Evolutionary conservation across 2,113 vertebrate species (phyloP).

Genomic region (Oplegnathus fasciatus): DNA sequence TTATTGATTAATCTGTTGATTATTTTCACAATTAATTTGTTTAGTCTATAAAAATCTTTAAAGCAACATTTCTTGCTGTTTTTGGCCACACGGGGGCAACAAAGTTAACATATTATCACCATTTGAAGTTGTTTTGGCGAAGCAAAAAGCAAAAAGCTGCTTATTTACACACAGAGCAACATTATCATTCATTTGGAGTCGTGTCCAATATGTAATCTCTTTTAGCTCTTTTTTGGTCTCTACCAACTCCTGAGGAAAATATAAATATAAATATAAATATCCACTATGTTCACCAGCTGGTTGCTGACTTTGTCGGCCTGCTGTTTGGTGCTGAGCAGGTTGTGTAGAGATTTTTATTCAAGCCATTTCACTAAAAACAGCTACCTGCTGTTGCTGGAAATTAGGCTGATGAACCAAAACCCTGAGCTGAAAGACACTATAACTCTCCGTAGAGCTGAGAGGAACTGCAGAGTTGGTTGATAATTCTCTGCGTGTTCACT

Average conservation of each 20-base stretch:
- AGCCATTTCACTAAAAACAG: background rate
- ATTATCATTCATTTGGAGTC: background rate
- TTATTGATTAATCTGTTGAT: background rate
- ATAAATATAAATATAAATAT: too few species aligned
- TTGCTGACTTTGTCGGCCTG: too few species aligned
- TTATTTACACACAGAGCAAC: background rate
- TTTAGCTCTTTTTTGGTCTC: background rate
- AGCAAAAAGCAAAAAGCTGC: too few species aligned
- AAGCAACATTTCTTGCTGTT: too few species aligned
- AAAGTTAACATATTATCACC: too few species aligned
- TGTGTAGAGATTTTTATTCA: background rate
- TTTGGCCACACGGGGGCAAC: too few species aligned
- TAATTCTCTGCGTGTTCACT: background rate
- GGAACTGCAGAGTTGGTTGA: too few species aligned
- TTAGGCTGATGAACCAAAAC: background rate
- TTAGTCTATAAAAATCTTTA: too few species aligned
- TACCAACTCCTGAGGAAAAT: background rate
- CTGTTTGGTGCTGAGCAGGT: background rate
- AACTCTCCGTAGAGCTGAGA: background rate
- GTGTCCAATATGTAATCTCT: background rate
- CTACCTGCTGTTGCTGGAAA: background rate
- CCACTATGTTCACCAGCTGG: background rate
- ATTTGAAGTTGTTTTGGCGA: too few species aligned
- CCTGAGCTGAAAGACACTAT: background rate
- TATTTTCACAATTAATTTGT: too few species aligned